phyloP scores from a whole-genome alignment of 2,888 invertebrate genomes.

The Agrilus cyanescens region DNA sequence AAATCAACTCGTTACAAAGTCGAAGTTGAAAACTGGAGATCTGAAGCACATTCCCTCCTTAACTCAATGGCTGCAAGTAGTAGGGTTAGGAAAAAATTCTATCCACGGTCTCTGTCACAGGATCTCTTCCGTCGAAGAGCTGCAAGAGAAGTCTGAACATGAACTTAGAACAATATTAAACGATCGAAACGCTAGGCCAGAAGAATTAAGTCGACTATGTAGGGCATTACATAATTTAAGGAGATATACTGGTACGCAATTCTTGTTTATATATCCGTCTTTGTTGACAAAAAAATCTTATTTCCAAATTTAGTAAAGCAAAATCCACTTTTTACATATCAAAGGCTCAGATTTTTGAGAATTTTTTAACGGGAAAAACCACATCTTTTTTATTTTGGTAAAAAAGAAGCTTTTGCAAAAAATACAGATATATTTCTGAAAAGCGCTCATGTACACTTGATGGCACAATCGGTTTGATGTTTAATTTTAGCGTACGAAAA shows the following conservation, averaged over 20 bases:
- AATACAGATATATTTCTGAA: too few relatives aligned
- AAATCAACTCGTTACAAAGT: constrained; percentile 76
- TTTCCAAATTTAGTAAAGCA: too few relatives aligned
- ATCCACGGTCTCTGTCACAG: constrained; percentile 63
- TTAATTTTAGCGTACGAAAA: too few relatives aligned
- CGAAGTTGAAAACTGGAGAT: constrained; percentile 53
- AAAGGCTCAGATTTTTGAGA: too few relatives aligned
- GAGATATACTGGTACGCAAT: constrained; percentile 65
- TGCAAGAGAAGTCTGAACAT: constrained; percentile 74
- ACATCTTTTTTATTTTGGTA: too few relatives aligned
- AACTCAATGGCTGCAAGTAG: constrained; percentile 84
- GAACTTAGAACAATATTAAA: constrained; percentile 64
- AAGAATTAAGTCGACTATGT: constrained; percentile 70
- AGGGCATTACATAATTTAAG: constrained; percentile 78
- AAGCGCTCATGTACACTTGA: too few relatives aligned
- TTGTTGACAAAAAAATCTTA: neutral
- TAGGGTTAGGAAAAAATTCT: constrained; percentile 64
- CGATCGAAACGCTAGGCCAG: constrained; percentile 56
- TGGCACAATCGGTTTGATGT: too few relatives aligned
- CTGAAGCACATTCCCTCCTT: constrained; percentile 68
- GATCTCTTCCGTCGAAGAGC: constrained; percentile 62
- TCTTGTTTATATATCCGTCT: neutral
- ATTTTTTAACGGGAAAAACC: too few relatives aligned
- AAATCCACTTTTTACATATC: too few relatives aligned
- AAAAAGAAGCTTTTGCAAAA: too few relatives aligned